A percentile compares a stretch with the other conserved stretches of the same genome.
Conservation (phyloP, 2,888 invertebrate genomes). For the Eremobia ochroleuca region DNA sequence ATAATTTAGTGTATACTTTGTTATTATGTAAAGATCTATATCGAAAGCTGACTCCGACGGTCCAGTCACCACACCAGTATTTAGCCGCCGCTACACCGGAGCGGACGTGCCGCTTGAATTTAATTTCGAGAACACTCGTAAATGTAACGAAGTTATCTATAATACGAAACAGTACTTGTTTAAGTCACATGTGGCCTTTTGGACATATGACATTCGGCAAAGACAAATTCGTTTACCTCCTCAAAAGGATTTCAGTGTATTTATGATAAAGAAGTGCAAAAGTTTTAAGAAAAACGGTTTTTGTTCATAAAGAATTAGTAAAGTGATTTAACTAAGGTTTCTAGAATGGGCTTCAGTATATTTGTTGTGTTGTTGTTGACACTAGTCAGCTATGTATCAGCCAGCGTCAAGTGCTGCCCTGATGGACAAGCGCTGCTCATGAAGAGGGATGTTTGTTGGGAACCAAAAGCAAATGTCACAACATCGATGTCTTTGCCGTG, state of each 20-base stretch:
- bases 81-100: neutral
- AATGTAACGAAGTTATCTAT: neutral
- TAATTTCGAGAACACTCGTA: neutral
- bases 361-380: constrained; percentile 7
- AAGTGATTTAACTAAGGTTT: neutral
- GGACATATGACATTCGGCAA: neutral
- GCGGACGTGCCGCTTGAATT: neutral
- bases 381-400: constrained; percentile 24
- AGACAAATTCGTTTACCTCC: neutral
- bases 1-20: no score
- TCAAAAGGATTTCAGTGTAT: constrained; percentile 27
- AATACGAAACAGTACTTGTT: neutral
- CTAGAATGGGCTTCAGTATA: constrained; percentile 41
- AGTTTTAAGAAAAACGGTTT: constrained; percentile 8
- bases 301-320: neutral
- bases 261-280: constrained; percentile 3
- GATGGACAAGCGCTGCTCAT: constrained; percentile 56
- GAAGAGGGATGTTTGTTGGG: constrained; percentile 70
- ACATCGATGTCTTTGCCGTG: constrained; percentile 60
- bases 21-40: no score
- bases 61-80: no score
- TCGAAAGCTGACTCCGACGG: no score
- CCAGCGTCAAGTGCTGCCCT: constrained; percentile 67
- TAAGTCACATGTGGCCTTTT: neutral
- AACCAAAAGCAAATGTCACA: constrained; percentile 68